Evolutionary conservation across 2,888 invertebrate genomes (phyloP), one percentile per base, ranked within the genome.

Genomic region (Oscheius sp.): DNA sequence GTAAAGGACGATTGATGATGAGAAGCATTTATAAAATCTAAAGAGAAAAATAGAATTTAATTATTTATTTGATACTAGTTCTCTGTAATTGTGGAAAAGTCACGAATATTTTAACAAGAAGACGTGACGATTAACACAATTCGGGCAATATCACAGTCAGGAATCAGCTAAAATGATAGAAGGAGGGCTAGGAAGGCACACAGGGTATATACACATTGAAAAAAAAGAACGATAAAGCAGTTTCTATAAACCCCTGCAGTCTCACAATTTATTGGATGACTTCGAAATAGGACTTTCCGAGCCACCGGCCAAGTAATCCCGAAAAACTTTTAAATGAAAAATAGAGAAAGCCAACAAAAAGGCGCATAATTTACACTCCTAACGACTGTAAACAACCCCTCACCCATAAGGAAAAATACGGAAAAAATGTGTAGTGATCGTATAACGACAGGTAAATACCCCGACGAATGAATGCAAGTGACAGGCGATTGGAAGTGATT

Each of bases 11-110:
- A n/a, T n/a, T n/a, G n/a, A n/a, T 37, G 37, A 37, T 10, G 8
- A 10, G 37, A 37, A 37, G 37, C 37, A 37, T 37, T 37, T 37
- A 15, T n/a, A n/a, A n/a, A n/a, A n/a, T 17, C n/a, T 50, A 17
- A 50, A 4, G 50, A 17, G 3, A 55, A 55, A 20, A 55, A n/a
- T 17, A 5, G 4, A 6, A 33, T 27, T 33, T 2, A 58, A 58
- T 48, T 10, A 48, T 61, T 61, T 61, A 61, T 61, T n/a, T 58
- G 20, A 61, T 61, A 58, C 39, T 58, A 58, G n/a, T 25, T 45
- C 45, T 61, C 45, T 61, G 61, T n/a, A 55, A 61, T 17, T 61
- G 61, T 61, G 61, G n/a, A n/a, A 42, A 17, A 25, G 25, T 61
- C 61, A 10, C n/a, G 31, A 45, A 55, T n/a, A 55, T 12, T 33